These are phyloP conservation scores for Lutraria lutraria DNA, from an alignment of 2,888 invertebrate genomes.

Conservation along the genomic window DNA sequence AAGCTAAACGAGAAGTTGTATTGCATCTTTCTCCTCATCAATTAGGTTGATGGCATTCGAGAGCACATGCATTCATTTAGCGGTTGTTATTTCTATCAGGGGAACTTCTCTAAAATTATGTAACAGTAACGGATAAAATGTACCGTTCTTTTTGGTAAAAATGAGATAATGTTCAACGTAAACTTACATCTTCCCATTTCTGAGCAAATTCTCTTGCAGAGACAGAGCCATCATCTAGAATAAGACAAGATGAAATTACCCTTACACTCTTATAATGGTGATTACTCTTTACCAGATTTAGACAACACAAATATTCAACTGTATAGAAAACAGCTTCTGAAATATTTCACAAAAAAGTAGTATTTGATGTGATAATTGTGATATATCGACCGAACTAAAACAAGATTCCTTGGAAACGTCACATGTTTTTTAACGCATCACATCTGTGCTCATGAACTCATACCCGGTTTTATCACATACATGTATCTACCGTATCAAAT, in stretches of 20 bases:
- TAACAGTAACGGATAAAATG: no score
- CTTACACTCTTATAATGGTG: no score
- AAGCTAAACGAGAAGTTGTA: no score
- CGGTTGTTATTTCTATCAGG: not conserved
- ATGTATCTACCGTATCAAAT: no score
- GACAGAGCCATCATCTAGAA: slow-evolving; percentile 73
- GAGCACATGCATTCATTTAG: not conserved
- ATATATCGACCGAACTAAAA: not conserved
- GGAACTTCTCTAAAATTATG: no score
- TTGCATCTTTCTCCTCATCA: no score
- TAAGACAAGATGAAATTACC: not conserved
- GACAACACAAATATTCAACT: not conserved
- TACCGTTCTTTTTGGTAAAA: no score
- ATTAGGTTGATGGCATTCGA: not conserved
- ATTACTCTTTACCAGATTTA: not conserved
- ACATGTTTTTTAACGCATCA: not conserved
- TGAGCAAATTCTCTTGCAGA: slow-evolving; percentile 74
- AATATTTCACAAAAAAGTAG: not conserved
- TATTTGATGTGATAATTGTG: not conserved
- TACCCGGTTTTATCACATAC: no score
- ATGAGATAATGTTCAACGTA: no score
- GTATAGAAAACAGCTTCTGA: not conserved
- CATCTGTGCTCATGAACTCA: no score
- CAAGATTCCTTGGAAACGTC: not conserved
- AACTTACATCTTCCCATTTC: slow-evolving; percentile 78